These are phyloP conservation scores for Hydropotes inermis DNA, from an alignment of 2,113 vertebrate genomes.

Conservation along the genomic window DNA sequence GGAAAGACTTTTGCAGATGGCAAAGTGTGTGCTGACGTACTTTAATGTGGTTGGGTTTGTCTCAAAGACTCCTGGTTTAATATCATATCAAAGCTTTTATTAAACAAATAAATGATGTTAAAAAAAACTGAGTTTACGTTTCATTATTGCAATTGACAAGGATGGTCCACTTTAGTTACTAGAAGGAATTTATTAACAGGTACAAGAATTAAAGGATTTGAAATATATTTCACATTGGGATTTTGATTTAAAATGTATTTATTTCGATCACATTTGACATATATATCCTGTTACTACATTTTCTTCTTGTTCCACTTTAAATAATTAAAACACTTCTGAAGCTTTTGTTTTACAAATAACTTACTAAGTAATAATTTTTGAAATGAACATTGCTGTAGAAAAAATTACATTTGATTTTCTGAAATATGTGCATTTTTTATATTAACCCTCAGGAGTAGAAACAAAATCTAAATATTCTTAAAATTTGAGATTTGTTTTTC, in stretches of 20 bases:
- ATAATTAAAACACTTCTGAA: neutral
- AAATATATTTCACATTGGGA: neutral
- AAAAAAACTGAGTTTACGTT: neutral
- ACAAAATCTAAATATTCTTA: neutral
- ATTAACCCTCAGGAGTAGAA: neutral
- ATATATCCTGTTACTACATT: neutral
- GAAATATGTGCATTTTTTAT: slow-evolving; percentile 4
- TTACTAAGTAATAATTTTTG: neutral
- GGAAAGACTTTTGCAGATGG: neutral
- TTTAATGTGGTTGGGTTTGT: neutral
- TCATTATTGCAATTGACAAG: neutral
- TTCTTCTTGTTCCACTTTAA: neutral
- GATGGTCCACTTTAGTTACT: neutral
- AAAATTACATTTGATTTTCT: neutral
- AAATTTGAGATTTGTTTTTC: neutral
- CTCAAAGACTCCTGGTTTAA: neutral
- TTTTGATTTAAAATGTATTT: slow-evolving; percentile 26
- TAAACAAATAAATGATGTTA: neutral
- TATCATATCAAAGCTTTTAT: neutral
- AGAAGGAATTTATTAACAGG: neutral
- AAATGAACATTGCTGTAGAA: neutral
- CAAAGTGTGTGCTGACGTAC: neutral
- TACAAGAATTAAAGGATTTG: neutral
- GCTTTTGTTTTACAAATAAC: neutral
- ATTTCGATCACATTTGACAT: neutral